Evolutionary conservation across 2,888 invertebrate genomes (phyloP).

Genomic region (Diaprepes abbreviatus): DNA sequence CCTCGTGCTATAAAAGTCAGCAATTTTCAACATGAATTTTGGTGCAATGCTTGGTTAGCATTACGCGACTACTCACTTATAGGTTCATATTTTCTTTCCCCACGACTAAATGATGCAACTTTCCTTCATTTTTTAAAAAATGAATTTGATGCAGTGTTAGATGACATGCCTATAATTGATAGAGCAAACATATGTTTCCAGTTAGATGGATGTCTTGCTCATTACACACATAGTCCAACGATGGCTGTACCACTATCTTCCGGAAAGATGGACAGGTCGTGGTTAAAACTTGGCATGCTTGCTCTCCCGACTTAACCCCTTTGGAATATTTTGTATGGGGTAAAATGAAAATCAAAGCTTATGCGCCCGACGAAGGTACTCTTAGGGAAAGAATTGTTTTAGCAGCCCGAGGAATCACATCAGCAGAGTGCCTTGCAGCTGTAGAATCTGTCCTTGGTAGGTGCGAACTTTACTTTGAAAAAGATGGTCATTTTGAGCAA

Average conservation of each 20-base stretch:
- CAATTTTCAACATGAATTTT: slow-evolving; percentile 9
- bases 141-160: slow-evolving; percentile 42
- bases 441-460: too few species aligned
- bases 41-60: too few species aligned
- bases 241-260: slow-evolving; percentile 35
- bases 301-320: neutral
- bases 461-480: too few species aligned
- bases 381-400: slow-evolving; percentile 20
- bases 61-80: slow-evolving; percentile 37
- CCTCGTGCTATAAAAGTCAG: neutral
- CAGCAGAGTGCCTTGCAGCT: too few species aligned
- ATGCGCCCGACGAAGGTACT: slow-evolving; percentile 26
- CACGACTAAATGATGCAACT: too few species aligned
- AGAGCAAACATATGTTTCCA: too few species aligned
- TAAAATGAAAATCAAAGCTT: slow-evolving; percentile 20
- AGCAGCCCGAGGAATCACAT: too few species aligned
- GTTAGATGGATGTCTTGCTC: too few species aligned
- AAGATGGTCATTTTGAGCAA: too few species aligned
- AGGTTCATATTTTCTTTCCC: slow-evolving; percentile 25
- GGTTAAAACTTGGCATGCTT: neutral
- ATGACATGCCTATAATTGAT: slow-evolving; percentile 41
- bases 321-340: slow-evolving; percentile 15
- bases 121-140: too few species aligned
- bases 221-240: slow-evolving; percentile 28
- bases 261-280: slow-evolving; percentile 1